Evolutionary conservation across 2,888 invertebrate species (phyloP).

Genomic region (Zhuqinia jingwanae): DNA sequence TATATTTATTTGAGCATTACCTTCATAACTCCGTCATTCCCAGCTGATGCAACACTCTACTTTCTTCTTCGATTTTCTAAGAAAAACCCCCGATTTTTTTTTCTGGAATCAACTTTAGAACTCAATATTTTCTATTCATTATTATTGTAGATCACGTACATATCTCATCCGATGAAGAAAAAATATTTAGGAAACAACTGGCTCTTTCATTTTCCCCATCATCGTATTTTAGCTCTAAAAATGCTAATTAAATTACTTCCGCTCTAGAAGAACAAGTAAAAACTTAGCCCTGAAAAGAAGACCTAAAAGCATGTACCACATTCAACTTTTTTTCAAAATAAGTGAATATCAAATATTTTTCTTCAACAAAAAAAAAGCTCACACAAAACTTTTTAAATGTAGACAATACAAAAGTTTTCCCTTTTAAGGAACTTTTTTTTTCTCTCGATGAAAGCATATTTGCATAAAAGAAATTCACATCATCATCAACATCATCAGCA

Average conservation of each 20-base stretch:
- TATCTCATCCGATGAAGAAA: not conserved
- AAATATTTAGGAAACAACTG: constrained; percentile 24
- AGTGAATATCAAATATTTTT: no score
- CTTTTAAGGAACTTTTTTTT: not conserved
- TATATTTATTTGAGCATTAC: not conserved
- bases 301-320: not conserved
- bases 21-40: not conserved
- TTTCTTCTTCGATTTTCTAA: no score
- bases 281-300: no score
- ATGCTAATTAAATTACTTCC: constrained; percentile 53
- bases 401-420: no score
- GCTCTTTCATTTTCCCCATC: not conserved
- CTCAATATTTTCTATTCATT: not conserved
- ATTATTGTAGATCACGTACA: not conserved
- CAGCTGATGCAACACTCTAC: not conserved
- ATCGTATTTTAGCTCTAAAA: constrained; percentile 44
- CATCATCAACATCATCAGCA: not conserved
- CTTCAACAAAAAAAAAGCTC: no score
- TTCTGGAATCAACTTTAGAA: no score
- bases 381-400: not conserved
- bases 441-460: not conserved
- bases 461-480: not conserved
- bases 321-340: no score
- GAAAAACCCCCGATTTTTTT: not conserved
- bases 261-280: not conserved